Conservation (phyloP, 35 echinoderm and acorn worm genomes). For the Lytechinus pictus region DNA sequence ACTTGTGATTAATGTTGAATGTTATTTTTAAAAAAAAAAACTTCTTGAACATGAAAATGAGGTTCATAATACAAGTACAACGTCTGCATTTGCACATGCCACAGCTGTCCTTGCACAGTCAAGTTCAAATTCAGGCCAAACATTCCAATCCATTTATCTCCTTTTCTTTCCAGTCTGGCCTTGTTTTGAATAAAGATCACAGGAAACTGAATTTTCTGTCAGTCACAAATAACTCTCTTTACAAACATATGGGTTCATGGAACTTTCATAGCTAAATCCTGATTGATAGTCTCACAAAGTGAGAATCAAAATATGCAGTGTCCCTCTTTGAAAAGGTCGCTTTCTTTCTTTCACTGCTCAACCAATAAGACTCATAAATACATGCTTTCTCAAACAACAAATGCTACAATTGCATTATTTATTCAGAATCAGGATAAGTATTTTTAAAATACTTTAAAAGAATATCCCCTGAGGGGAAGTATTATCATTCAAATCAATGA, state of each 20-base stretch:
- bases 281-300: not conserved
- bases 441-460: not conserved
- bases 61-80: not conserved
- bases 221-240: not conserved
- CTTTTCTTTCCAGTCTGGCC: not conserved
- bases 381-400: not conserved
- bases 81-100: not conserved
- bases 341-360: not conserved
- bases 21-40: too few species aligned
- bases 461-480: not conserved
- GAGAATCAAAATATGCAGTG: not conserved
- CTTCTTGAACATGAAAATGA: too few species aligned
- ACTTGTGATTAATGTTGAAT: too few species aligned
- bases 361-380: not conserved
- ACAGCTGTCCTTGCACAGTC: not conserved
- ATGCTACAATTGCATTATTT: not conserved
- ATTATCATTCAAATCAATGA: not conserved
- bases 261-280: not conserved
- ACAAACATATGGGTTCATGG: not conserved
- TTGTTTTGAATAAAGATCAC: constrained; percentile 5
- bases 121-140: not conserved
- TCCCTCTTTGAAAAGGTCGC: not conserved
- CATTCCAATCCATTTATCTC: not conserved
- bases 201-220: not conserved
- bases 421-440: not conserved